Conservation (phyloP, 2,797 vertebrate genomes). For the Enteromius paludinosus region DNA sequence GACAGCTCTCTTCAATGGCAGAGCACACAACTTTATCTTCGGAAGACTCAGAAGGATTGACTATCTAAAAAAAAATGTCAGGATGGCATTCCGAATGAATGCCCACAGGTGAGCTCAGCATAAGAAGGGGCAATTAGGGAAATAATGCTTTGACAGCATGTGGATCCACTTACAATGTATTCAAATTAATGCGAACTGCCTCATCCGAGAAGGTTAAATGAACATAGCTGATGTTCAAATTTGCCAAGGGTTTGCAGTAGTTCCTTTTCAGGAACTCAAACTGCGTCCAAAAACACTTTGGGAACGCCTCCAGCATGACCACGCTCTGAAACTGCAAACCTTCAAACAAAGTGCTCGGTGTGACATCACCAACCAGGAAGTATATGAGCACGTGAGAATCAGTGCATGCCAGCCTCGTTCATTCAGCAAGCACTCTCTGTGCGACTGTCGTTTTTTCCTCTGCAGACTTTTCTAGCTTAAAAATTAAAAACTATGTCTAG, state of each 20-base stretch:
- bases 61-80: conserved; percentile 4
- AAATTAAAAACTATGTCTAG: no score
- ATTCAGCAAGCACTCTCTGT: no score
- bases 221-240: conserved; percentile 24
- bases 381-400: no score
- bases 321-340: no score
- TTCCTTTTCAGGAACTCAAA: no score
- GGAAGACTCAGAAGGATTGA: neutral
- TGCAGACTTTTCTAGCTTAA: no score
- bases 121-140: conserved; percentile 9
- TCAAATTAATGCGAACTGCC: neutral
- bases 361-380: no score
- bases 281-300: no score
- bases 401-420: no score
- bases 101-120: conserved; percentile 17
- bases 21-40: conserved; percentile 24
- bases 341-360: no score
- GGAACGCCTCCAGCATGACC: no score
- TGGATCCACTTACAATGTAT: conserved; percentile 9
- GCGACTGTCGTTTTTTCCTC: no score
- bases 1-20: conserved; percentile 15
- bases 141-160: conserved; percentile 23
- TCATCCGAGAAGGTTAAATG: conserved; percentile 28
- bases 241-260: conserved; percentile 3
- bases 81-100: conserved; percentile 24